Base-by-base conservation (phyloP, 2,113 vertebrate species). In the Todiramphus saurophagus region DNA sequence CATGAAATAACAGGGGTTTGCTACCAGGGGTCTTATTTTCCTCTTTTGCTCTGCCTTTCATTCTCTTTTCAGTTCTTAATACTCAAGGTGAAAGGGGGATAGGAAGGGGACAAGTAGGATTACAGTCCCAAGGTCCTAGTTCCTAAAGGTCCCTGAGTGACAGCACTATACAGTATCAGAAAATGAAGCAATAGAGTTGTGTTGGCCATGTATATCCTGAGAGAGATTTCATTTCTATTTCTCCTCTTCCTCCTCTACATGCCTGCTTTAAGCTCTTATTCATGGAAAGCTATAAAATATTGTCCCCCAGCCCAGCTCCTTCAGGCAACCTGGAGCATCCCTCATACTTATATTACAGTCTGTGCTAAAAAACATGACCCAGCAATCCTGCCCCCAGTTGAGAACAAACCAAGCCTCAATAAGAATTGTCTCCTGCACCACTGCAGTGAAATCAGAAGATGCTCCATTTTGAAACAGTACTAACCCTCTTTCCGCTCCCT, bases 81-180 rank as follows among this genome's bases (percentile, higher is more conserved):
- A 88, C 81, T 95, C 78, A 83, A 90, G 87, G 77, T 31, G 5
- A 91, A 94, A 77, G 62, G 68, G 75, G 70, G 12, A 69, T 83
- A 44, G 35, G 75, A 93, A 50, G 55, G 86, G 79, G 64, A 90
- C 87, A 74, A 64, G 86, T 37, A 87, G 84, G 74, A 75, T 94
- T 97, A 96, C 91, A 96, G 91, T 90, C 92, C 93, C 94, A 96
- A 97, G 94, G 93, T 96, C 96, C 95, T 87, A 90, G 87, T 93
- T 94, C 94, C 95, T 89, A 76, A 94, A 97, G 94, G 96, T 97
- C 97, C 97, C 97, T 97, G 97, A 97, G 97, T 96, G 95, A 96
- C 91, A 95, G 96, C 90, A 80, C 82, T 93, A 12, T 95, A 97
- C 96, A 97, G 92, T 76, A 88, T 96, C 92, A 95, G 96, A 96